These are phyloP conservation scores for Catocala fraxini DNA, from an alignment of 2,888 invertebrate species.

Conservation along the genomic window DNA sequence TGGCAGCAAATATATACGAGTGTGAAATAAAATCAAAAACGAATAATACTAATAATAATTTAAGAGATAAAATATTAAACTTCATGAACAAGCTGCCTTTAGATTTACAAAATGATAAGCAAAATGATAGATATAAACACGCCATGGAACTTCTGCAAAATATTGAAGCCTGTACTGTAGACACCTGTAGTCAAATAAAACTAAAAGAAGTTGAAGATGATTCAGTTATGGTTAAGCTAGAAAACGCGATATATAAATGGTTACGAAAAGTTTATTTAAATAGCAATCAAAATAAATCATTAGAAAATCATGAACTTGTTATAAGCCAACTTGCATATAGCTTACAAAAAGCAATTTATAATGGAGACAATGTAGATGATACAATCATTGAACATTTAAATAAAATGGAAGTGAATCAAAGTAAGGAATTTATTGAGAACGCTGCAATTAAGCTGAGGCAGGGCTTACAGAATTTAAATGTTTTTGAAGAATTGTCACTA, in stretches of 20 bases:
- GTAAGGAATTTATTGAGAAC: conserved; percentile 6
- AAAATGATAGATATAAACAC: conserved; percentile 14
- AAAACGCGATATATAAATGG: conserved; percentile 5
- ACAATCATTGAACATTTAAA: conserved; percentile 16
- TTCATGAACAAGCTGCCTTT: conserved; percentile 45
- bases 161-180: conserved; percentile 11
- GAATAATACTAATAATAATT: conserved; percentile 8
- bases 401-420: conserved; percentile 19
- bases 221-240: conserved; percentile 21
- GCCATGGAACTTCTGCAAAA: conserved; percentile 26
- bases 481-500: conserved; percentile 6
- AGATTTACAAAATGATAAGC: conserved; percentile 22
- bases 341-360: neutral
- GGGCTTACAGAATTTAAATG: conserved; percentile 13
- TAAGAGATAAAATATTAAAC: conserved; percentile 29
- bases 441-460: conserved; percentile 20
- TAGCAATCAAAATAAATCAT: too few species aligned
- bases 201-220: conserved; percentile 9
- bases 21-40: conserved; percentile 10
- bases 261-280: too few species aligned
- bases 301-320: too few species aligned
- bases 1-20: conserved; percentile 33
- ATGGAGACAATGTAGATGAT: conserved; percentile 2
- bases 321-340: too few species aligned
- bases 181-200: neutral